Conservation (phyloP, 2,888 invertebrate genomes). For the Autographa gamma region DNA sequence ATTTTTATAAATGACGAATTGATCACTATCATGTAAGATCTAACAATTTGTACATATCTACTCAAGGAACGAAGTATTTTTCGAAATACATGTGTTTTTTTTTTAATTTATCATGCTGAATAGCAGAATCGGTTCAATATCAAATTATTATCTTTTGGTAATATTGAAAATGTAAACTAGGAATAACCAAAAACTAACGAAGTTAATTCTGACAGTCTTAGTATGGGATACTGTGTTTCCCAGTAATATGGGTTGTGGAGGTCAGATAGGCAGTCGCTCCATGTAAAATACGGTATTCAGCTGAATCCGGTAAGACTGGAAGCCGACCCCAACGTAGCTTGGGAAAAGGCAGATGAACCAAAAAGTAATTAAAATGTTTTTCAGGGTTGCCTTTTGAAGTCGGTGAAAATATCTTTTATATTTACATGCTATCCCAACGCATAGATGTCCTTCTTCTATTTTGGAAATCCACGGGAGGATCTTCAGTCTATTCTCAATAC, state of each 20-base stretch:
- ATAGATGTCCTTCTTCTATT: slow-evolving; percentile 14
- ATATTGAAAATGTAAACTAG: not conserved
- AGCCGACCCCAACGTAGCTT: too few relatives aligned
- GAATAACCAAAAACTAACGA: too few relatives aligned
- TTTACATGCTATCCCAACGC: not conserved
- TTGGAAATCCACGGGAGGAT: slow-evolving; percentile 11
- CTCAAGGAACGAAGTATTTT: not conserved
- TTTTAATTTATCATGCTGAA: not conserved
- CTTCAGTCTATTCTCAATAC: slow-evolving; percentile 23
- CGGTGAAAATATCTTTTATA: not conserved
- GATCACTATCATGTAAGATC: too few relatives aligned
- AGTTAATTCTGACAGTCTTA: too few relatives aligned
- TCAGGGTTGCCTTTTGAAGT: not conserved
- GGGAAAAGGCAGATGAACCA: too few relatives aligned
- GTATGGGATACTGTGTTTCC: too few relatives aligned
- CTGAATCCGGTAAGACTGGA: too few relatives aligned
- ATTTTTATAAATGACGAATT: not conserved
- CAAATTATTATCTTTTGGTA: not conserved
- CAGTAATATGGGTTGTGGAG: too few relatives aligned
- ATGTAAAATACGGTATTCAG: too few relatives aligned
- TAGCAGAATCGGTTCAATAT: not conserved
- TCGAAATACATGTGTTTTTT: not conserved
- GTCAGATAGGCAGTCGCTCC: too few relatives aligned
- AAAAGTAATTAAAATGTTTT: too few relatives aligned
- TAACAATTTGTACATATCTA: not conserved